Evolutionary conservation across 2,888 invertebrate genomes (phyloP), one percentile per base, ranked within the genome.

Genomic region (Meteorus colon): DNA sequence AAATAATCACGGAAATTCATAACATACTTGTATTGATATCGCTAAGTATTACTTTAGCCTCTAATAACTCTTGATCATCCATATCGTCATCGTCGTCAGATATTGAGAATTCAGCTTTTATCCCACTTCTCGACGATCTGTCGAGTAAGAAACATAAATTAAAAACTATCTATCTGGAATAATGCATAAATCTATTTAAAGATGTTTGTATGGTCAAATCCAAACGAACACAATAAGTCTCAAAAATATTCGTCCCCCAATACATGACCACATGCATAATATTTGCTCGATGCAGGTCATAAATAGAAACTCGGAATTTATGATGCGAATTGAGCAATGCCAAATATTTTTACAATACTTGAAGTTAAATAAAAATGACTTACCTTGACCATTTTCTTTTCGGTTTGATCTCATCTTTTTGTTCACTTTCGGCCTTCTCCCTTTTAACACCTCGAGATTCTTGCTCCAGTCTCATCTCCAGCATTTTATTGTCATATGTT

Each of bases 41-140:
- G 76, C 89, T 90, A 77, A 91, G 90, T 74, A 91, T 86, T 81
- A 92, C 90, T 85, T 91, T 91, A 14, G 92, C 91, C 80, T 91
- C 90, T 78, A 89, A 83, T 75, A 91, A 83, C 71, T 91, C 92
- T 48, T 90, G 86, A 83, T 91, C 91, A 29, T 91, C 90, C 37
- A 89, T 90, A 37, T 88, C 88, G 19, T 90, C 89, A 12, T 89
- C 87, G 16, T 89, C 83, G 24, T 82, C 89, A 3, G 89, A 87
- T 74, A 84, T 63, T 67, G 84, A 71, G 69, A 82, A 80, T 70
- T 87, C 86, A 41, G 79, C 62, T 82, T 89, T 88, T 31, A 77
- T 79, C 29, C 78, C 81, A 76, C 82, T 84, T 81, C 87, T 90
- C 51, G 88, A 86, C 79, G 89, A 89, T 70, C 90, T 90, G 19